Percentiles rank a stretch among this genome's conserved stretches.
Conservation (phyloP, 2,797 vertebrate species). For the Leptatherina wallacei region DNA sequence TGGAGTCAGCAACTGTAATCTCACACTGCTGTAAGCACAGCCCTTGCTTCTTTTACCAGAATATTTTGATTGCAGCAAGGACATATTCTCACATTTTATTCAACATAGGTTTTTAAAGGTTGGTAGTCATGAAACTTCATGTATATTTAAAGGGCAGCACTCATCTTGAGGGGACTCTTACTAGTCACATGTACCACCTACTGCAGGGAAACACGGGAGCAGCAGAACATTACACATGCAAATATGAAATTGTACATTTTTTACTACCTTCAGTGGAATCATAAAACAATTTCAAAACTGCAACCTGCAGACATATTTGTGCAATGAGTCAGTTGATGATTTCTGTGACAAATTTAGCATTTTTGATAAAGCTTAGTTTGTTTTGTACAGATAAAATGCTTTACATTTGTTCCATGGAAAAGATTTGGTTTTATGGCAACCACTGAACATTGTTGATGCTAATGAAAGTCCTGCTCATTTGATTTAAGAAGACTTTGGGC, state of each 20-base stretch:
- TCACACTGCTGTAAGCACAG: too few species aligned
- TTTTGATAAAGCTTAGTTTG: not conserved
- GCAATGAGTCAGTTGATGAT: not conserved
- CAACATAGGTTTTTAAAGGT: not conserved
- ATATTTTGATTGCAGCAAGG: too few species aligned
- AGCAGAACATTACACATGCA: not conserved
- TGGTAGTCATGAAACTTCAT: not conserved
- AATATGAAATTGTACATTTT: not conserved
- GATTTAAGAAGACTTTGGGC: not conserved
- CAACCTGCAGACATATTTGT: not conserved
- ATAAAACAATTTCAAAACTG: not conserved
- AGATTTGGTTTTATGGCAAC: too few species aligned
- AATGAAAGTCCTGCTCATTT: not conserved
- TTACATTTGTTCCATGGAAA: too few species aligned
- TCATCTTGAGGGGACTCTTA: not conserved
- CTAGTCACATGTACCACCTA: not conserved
- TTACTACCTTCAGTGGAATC: not conserved
- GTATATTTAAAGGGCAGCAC: not conserved
- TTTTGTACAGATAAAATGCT: not conserved
- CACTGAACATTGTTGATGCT: not conserved
- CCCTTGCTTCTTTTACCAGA: not conserved
- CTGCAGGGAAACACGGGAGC: not conserved
- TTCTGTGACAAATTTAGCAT: not conserved
- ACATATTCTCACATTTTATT: not conserved
- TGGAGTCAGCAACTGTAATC: not conserved